phyloP scores from a whole-genome alignment of 2,888 invertebrate genomes.

The Listrodromus nycthemerus region DNA sequence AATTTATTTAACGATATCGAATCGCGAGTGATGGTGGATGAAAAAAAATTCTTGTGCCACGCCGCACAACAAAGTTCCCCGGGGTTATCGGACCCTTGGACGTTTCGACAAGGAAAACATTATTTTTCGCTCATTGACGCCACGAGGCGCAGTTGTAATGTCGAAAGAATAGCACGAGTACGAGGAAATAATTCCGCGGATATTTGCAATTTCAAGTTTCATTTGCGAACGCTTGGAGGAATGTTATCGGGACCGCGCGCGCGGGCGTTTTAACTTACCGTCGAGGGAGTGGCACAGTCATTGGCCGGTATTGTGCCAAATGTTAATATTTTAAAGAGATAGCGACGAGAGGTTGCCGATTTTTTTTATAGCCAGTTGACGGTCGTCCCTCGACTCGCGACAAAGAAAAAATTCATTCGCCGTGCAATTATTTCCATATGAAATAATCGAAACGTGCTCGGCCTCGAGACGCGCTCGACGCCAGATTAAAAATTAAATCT shows the following conservation, averaged over 20 bases:
- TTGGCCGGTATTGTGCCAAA: not conserved
- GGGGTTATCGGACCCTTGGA: constrained; percentile 51
- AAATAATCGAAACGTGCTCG: not conserved
- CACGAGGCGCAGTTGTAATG: constrained; percentile 22
- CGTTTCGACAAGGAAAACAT: constrained; percentile 30
- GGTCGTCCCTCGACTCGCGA: not conserved
- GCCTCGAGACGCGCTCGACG: not conserved
- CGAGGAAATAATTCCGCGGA: constrained; percentile 7
- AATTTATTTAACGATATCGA: not conserved
- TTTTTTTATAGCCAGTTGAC: not conserved
- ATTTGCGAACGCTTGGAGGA: not conserved
- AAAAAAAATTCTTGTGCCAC: constrained; percentile 26
- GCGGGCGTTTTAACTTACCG: not conserved
- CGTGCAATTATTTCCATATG: not conserved
- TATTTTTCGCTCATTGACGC: constrained; percentile 18
- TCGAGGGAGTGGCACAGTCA: not conserved
- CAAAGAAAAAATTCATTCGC: not conserved
- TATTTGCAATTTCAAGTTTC: not conserved
- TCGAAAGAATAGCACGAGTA: constrained; percentile 7
- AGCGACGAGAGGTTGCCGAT: not conserved
- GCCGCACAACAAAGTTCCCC: constrained; percentile 44
- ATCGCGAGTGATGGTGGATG: not conserved
- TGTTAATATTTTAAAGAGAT: not conserved
- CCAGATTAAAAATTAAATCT: not conserved
- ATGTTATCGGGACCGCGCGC: not conserved